Percentiles rank a stretch among this genome's conserved stretches.
Evolutionary conservation across 2,888 invertebrate species (phyloP).

Genomic region (Andrena chrysosceles): DNA sequence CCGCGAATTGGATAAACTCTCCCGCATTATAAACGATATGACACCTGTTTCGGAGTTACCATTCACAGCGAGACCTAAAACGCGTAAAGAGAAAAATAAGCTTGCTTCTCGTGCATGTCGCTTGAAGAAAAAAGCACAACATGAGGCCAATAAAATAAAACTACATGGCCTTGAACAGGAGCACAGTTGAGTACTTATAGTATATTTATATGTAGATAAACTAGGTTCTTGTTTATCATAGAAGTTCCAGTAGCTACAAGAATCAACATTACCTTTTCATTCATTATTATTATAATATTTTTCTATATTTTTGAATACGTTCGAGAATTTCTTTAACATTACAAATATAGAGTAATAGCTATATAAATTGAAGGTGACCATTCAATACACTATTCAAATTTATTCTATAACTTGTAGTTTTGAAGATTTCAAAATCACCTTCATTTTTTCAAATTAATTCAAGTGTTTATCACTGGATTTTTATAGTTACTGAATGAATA

Average conservation of each 20-base stretch:
- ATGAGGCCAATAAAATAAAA: constrained; percentile 99
- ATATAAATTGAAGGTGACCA: no score
- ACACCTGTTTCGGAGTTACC: constrained; percentile 97
- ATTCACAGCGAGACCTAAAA: constrained; percentile 94
- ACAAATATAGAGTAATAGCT: no score
- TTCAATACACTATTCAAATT: no score
- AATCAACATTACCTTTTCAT: background rate
- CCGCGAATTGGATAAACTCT: constrained; percentile 95
- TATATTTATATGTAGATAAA: background rate
- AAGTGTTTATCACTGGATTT: no score
- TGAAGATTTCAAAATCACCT: no score
- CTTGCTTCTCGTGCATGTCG: constrained; percentile 98
- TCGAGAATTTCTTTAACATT: no score
- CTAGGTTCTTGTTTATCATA: background rate
- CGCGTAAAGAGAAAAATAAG: constrained; percentile 99
- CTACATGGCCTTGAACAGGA: constrained; percentile 96
- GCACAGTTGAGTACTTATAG: constrained; percentile 89
- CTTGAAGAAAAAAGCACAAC: constrained; percentile 99
- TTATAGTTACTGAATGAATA: no score
- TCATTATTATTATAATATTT: no score
- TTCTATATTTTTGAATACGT: no score
- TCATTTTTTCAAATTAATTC: no score
- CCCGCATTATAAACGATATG: constrained; percentile 97
- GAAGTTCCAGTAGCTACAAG: background rate
- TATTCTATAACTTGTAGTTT: no score